phyloP scores from a whole-genome alignment of 2,888 invertebrate species.

The Macrophya annulata region DNA sequence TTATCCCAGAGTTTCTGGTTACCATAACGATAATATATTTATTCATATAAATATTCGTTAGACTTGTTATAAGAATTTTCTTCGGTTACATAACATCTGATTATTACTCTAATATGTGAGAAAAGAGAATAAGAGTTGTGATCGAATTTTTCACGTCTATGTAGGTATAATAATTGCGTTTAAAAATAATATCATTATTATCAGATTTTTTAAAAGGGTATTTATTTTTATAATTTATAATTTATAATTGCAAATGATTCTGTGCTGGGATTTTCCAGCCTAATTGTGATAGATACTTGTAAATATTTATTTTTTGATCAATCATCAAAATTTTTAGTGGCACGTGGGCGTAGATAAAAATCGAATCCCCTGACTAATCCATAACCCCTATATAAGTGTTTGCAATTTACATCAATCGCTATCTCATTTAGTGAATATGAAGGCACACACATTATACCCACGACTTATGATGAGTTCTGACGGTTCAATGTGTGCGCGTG shows the following conservation, averaged over 20 bases:
- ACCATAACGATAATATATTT: neutral
- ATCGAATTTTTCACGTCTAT: too few species aligned
- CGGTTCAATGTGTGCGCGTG: neutral
- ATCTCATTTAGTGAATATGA: slow-evolving; percentile 19
- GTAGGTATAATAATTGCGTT: too few species aligned
- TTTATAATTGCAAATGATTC: neutral
- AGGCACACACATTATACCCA: neutral
- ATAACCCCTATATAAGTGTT: slow-evolving; percentile 2
- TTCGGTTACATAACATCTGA: neutral
- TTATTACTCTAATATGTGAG: too few species aligned
- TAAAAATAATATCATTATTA: too few species aligned
- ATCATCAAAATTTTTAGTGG: neutral
- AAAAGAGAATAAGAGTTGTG: too few species aligned
- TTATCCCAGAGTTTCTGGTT: neutral
- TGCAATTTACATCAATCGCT: slow-evolving; percentile 33
- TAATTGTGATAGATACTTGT: neutral
- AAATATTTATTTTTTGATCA: slow-evolving; percentile 11
- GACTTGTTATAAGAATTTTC: neutral
- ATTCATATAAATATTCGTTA: neutral
- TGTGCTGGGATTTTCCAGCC: neutral
- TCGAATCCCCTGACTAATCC: neutral
- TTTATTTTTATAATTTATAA: too few species aligned
- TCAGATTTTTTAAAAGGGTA: too few species aligned
- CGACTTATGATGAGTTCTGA: neutral
- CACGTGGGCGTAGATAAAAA: slow-evolving; percentile 33